phyloP scores from a whole-genome alignment of 2,797 vertebrate species.

The Malurus leucopterus region DNA sequence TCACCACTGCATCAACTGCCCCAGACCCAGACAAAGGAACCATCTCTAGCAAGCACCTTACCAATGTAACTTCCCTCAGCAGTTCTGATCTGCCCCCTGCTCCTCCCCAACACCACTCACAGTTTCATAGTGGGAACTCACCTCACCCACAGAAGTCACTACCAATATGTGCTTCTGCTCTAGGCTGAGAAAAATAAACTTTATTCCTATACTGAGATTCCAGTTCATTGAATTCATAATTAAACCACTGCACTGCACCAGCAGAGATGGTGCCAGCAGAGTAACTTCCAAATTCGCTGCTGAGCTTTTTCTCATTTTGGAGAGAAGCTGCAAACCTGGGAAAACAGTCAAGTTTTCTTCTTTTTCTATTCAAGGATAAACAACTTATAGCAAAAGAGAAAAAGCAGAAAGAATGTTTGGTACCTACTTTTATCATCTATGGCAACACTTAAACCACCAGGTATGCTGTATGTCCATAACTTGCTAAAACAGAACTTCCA shows the following conservation, averaged over 20 bases:
- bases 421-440: not conserved
- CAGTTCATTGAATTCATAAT: not conserved
- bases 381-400: not conserved
- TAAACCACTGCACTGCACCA: not conserved
- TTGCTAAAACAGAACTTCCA: not conserved
- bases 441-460: not conserved
- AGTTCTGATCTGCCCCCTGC: not conserved
- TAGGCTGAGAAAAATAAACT: not conserved
- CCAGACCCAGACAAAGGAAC: not conserved
- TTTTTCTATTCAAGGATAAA: constrained; percentile 19
- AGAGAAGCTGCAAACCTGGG: constrained; percentile 41
- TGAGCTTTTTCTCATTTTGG: constrained; percentile 18
- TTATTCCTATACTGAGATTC: not conserved
- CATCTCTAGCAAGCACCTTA: not conserved
- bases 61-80: not conserved
- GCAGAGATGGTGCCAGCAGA: not conserved
- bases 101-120: not conserved
- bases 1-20: not conserved
- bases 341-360: constrained; percentile 25
- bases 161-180: not conserved
- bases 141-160: not conserved
- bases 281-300: not conserved
- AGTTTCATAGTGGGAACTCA: not conserved
- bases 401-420: not conserved
- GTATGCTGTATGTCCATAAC: not conserved